Base-by-base conservation (phyloP, 2,797 vertebrate genomes). In the Takifugu rubripes region DNA sequence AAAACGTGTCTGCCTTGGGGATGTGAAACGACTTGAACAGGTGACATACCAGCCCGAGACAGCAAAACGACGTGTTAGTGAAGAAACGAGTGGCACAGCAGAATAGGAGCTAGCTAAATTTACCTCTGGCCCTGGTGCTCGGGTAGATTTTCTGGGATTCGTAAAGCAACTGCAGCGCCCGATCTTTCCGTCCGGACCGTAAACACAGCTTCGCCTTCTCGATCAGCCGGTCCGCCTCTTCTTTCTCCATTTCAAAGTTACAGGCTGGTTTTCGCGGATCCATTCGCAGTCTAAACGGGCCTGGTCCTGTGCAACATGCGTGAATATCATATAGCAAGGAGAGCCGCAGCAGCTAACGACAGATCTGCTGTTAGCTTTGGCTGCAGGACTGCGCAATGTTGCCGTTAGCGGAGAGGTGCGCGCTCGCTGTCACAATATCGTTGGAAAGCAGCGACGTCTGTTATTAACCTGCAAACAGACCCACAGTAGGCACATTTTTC, bases 181-280 rank as follows among this genome's bases (percentile, higher is more conserved):
- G 88, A 6, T 91, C 90, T 55, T 81, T 92, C 60, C 89, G 89
- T 40, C 91, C 92, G 0, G 90, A 90, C 54, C 92, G 90, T 70
- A 93, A 70, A 77, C 90, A 92, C 73, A 91, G 82, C 78, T 93
- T 92, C 24, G 92, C 92, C 84, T 92, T 92, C 75, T 92, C 91
- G 57, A 93, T 86, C 66, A 93, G 75, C 72, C 91, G 83, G 77
- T 93, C 89, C 2, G 91, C 88, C 45, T 92, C 91, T 15, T 88
- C 89, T 81, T 88, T 92, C 57, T 92, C 91, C 89, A 90, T 90
- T 49, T 79, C 67, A 26, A 0, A 52, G 45, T 14, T 10, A 4
- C 29, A 2, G 48, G 21, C 43, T 10, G 24, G 5, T 46, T 54
- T 51, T 11, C 12, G 52, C 44, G 5, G 61, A 27, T 44, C 52